Evolutionary conservation across 2,797 vertebrate genomes (phyloP).

Genomic region (Odontamblyopus lacepedii): DNA sequence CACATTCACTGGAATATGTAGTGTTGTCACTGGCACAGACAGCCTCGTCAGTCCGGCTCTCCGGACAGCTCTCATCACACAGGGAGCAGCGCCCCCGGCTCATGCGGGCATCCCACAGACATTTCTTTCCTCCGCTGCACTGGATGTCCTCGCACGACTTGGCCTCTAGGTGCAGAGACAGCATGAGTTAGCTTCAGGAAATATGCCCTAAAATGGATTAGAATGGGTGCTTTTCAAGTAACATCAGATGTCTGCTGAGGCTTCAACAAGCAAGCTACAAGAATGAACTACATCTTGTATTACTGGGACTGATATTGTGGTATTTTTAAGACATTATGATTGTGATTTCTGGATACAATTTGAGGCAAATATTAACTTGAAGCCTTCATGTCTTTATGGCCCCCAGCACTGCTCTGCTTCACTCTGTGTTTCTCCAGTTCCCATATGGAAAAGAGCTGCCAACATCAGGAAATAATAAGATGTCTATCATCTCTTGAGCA

Average conservation of each 20-base stretch:
- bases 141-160: slow-evolving; percentile 98
- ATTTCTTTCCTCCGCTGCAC: slow-evolving; percentile 91
- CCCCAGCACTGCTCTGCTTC: slow-evolving; percentile 58
- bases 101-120: slow-evolving; percentile 93
- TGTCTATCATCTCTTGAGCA: slow-evolving; percentile 77
- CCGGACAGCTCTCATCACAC: slow-evolving; percentile 89
- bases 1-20: slow-evolving; percentile 95
- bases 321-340: slow-evolving; percentile 35
- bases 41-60: slow-evolving; percentile 90
- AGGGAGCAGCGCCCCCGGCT: slow-evolving; percentile 91
- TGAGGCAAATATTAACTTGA: slow-evolving; percentile 61
- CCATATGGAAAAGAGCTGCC: slow-evolving; percentile 70
- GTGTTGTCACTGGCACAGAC: slow-evolving; percentile 98
- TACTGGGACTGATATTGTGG: slow-evolving; percentile 19
- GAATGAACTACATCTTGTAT: slow-evolving; percentile 34
- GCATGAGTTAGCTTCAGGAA: slow-evolving; percentile 22
- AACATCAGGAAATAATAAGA: slow-evolving; percentile 84
- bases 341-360: slow-evolving; percentile 48
- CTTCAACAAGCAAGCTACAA: slow-evolving; percentile 24
- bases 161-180: slow-evolving; percentile 83
- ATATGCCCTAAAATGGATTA: slow-evolving; percentile 50
- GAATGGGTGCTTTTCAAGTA: slow-evolving; percentile 31
- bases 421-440: slow-evolving; percentile 46
- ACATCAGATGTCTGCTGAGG: slow-evolving; percentile 27
- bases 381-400: slow-evolving; percentile 59